Evolutionary conservation across 2,888 invertebrate species (phyloP), one percentile per base, ranked within the genome.

Genomic region (Biston betularia): DNA sequence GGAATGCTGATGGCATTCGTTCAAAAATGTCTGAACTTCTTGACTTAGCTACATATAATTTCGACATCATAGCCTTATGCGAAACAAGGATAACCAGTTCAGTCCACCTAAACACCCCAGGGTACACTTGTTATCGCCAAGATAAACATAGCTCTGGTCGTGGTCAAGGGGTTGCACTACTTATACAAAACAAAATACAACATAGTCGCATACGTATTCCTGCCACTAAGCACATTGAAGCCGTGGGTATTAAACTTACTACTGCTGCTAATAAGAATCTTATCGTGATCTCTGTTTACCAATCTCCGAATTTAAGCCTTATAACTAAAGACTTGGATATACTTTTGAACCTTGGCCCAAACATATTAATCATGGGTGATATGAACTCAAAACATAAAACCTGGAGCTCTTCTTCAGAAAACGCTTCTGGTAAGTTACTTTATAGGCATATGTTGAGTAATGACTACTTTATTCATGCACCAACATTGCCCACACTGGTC

Each of bases 1-100:
- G 68, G 68, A 68, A 63, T 50, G 63, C 60, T 14, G 63, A 68
- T 45, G 68, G 68, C 61, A 59, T 62, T 55, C 63, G 62, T 0
- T 34, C 14, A 0, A 69, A 65, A 60, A 50, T 65, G 4, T 35
- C 12, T 12, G 65, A 65, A 56, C 52, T 65, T 2, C 44, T 65
- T 12, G 24, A 62, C 11, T 33, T 66, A 12, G 53, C 57, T 33
- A 57, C 53, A 14, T 24, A 33, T 15, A 58, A 52, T 4, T 38
- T 54, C 42, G 66, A 66, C 40, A 44, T 66, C 7, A 46, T 62
- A 44, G 55, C 65, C 2, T 4, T 65, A 12, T 65, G 49, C 34
- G 60, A 66, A 33, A 66, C 66, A 24, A 46, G 66, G 49, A 34
- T 66, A 34, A 34, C 54, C 11, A 35, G 45, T 8, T 7, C 38